Conservation (phyloP, 2,888 invertebrate species). For the Dryococelus australis region DNA sequence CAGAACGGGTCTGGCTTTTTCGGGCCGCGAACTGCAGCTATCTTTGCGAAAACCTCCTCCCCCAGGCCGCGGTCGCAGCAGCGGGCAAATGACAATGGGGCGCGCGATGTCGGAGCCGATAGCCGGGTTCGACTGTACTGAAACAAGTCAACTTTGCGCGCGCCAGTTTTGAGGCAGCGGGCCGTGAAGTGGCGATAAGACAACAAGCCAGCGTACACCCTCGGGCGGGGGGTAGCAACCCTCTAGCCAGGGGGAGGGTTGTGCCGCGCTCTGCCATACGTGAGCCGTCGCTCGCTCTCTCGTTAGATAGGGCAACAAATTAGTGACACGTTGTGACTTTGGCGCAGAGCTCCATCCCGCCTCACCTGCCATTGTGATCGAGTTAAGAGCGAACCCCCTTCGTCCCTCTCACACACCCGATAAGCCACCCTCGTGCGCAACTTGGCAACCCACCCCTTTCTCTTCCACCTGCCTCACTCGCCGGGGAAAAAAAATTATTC, state of each 20-base stretch:
- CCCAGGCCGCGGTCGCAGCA: background rate
- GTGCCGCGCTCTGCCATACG: background rate
- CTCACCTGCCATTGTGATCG: slow-evolving; percentile 12
- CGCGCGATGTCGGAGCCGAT: background rate
- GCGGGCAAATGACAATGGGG: slow-evolving; percentile 20
- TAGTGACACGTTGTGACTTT: slow-evolving; percentile 18
- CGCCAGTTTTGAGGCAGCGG: slow-evolving; percentile 29
- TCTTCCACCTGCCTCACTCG: background rate
- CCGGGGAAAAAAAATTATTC: background rate
- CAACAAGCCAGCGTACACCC: slow-evolving; percentile 12
- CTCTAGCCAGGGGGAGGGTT: background rate
- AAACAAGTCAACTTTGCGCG: slow-evolving; percentile 17
- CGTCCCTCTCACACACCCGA: background rate
- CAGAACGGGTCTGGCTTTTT: background rate
- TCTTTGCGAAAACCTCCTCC: background rate
- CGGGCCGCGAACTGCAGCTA: background rate
- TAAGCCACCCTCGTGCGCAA: background rate
- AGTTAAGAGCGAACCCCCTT: background rate
- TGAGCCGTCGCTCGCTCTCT: background rate
- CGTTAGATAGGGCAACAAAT: background rate
- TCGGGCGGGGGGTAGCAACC: background rate
- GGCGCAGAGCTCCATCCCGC: background rate
- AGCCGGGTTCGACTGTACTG: slow-evolving; percentile 2
- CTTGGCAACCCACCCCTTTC: background rate
- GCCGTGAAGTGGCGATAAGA: slow-evolving; percentile 37